phyloP scores from a whole-genome alignment of 2,113 vertebrate species.

The Dryoscopus gambensis region DNA sequence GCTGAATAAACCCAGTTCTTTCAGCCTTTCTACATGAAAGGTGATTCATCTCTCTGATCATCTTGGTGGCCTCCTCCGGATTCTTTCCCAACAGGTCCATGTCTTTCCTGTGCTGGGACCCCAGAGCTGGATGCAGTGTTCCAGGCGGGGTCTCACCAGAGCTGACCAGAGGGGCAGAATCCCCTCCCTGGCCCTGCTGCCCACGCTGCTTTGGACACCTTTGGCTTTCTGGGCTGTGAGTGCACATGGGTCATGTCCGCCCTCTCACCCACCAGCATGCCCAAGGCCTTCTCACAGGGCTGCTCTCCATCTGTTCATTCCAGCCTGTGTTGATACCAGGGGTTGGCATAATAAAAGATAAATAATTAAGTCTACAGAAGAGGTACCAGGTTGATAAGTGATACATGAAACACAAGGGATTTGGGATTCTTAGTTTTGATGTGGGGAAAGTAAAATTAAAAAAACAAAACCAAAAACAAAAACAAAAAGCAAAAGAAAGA shows the following conservation, averaged over 20 bases:
- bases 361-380: neutral
- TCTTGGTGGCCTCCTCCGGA: neutral
- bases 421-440: neutral
- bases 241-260: neutral
- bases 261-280: neutral
- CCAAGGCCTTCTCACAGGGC: neutral
- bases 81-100: accelerated
- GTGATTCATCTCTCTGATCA: neutral
- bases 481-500: no score
- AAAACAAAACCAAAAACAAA: no score
- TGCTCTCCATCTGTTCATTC: neutral
- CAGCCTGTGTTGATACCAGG: accelerated
- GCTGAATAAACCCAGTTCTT: neutral
- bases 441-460: neutral
- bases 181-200: neutral
- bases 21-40: neutral
- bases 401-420: neutral
- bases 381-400: neutral
- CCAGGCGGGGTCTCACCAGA: neutral
- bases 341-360: neutral
- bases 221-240: neutral
- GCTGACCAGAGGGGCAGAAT: neutral
- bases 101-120: neutral
- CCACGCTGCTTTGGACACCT: neutral
- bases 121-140: neutral